These are phyloP conservation scores for Nyctibius grandis DNA, from an alignment of 2,797 vertebrate species.

Conservation along the genomic window DNA sequence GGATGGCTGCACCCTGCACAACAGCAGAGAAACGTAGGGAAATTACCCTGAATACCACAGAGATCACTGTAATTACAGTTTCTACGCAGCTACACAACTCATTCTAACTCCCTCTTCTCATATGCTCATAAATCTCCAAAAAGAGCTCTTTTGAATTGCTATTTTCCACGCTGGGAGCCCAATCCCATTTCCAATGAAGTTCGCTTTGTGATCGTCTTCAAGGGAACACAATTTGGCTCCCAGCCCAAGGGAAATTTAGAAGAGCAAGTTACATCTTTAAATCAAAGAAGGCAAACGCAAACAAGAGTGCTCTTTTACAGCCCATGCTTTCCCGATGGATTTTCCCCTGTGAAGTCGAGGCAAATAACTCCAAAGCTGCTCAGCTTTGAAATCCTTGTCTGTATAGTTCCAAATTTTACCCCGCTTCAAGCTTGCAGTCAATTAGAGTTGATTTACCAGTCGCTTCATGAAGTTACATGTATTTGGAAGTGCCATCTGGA, in stretches of 20 bases:
- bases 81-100: not conserved
- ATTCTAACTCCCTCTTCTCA: constrained; percentile 33
- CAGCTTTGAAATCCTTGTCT: not conserved
- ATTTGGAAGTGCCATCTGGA: constrained; percentile 42
- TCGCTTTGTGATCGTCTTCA: constrained; percentile 34
- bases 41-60: not conserved
- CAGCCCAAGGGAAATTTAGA: constrained; percentile 32
- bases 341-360: not conserved
- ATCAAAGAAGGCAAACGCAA: constrained; percentile 24
- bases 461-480: not conserved
- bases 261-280: constrained; percentile 52
- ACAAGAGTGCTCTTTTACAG: constrained; percentile 22
- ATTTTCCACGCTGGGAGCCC: constrained; percentile 42
- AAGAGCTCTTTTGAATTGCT: constrained; percentile 33
- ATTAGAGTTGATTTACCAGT: constrained; percentile 15
- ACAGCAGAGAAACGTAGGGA: not conserved
- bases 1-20: rapidly evolving
- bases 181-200: constrained; percentile 24
- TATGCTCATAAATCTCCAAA: constrained; percentile 9
- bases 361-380: not conserved
- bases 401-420: not conserved
- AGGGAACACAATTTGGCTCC: constrained; percentile 12
- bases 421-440: not conserved
- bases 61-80: constrained; percentile 5
- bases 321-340: not conserved